Evolutionary conservation across 2,797 vertebrate genomes (phyloP), one percentile per base, ranked within the genome.

Genomic region (Tapirus indicus): DNA sequence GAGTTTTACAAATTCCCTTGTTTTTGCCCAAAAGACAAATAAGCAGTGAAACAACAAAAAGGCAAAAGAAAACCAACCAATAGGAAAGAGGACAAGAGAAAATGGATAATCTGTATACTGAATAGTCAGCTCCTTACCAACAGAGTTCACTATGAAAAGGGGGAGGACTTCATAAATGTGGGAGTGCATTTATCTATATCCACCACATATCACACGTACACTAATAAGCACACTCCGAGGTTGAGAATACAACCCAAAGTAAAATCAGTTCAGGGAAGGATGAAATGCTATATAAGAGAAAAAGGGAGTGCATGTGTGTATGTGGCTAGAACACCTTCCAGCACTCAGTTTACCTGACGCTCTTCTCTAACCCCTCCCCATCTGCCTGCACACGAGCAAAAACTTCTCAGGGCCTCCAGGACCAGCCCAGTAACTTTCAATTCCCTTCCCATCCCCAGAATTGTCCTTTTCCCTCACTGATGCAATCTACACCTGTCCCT

Each of bases 161-260:
- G 10, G n/a, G n/a, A 18, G 41, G 64, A 17, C 56, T 44, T 38
- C 14, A 2, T 3, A 32, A 1, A 38, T 5, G n/a, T 11, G 0
- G n/a, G 10, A 49, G 35, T 0, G 8, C 32, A 17, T 5, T 52
- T 21, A 5, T 27, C 21, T 32, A 5, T 12, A 49, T 20, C 25
- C 12, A 6, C 49, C 49, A 7, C 20, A 0, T 2, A 4, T 3
- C 21, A 7, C 35, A 8, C 0, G 20, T 29, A 11, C 8, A 0
- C 32, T 1, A 23, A 16, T 1, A 16, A 44, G 58, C 21, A 4
- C 62, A 41, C 18, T 27, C 85, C 0, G 2, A 47, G 75, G 41
- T 10, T 32, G 52, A 38, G 52, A n/a, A 10, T 9, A 12, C 3
- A 32, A 29, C 74, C 52, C 71, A 2, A 10, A 44, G n/a, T 5